A percentile compares a stretch with the other conserved stretches of the same genome.
Evolutionary conservation across 2,113 vertebrate genomes (phyloP).

Genomic region (Colinus virginianus): DNA sequence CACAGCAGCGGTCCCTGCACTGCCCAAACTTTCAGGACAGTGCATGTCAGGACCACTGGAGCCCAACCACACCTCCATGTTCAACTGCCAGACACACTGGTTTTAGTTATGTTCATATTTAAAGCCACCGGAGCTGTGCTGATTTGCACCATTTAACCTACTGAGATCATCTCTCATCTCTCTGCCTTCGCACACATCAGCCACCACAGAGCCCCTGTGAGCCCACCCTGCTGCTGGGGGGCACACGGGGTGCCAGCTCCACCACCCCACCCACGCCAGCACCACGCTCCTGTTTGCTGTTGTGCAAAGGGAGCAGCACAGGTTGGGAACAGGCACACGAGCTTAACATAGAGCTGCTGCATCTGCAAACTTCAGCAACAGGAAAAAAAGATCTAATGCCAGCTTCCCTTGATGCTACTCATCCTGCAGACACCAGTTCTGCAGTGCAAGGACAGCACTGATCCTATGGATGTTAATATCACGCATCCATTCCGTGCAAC

Average conservation of each 20-base stretch:
- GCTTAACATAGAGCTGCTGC: neutral
- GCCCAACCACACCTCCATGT: neutral
- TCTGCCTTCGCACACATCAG: neutral
- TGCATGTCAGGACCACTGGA: neutral
- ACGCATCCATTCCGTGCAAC: accelerated
- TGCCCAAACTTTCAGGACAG: neutral
- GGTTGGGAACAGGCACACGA: neutral
- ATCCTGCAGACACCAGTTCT: neutral
- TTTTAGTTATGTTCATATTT: neutral
- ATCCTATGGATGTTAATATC: accelerated
- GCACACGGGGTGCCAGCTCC: neutral
- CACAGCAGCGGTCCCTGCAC: neutral
- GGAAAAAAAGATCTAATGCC: too few relatives aligned
- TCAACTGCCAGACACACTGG: neutral
- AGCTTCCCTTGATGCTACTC: accelerated
- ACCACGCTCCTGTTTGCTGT: too few relatives aligned
- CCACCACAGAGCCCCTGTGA: neutral
- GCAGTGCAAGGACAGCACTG: accelerated
- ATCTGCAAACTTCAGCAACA: accelerated
- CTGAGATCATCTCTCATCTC: neutral
- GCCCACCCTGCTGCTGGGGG: neutral
- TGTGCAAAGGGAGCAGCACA: neutral
- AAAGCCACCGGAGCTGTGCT: neutral
- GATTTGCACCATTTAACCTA: neutral
- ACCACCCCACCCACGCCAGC: neutral